A percentile compares a stretch with the other conserved stretches of the same genome.
phyloP scores from a whole-genome alignment of 2,113 vertebrate species.

The Psammodynastes pulverulentus region DNA sequence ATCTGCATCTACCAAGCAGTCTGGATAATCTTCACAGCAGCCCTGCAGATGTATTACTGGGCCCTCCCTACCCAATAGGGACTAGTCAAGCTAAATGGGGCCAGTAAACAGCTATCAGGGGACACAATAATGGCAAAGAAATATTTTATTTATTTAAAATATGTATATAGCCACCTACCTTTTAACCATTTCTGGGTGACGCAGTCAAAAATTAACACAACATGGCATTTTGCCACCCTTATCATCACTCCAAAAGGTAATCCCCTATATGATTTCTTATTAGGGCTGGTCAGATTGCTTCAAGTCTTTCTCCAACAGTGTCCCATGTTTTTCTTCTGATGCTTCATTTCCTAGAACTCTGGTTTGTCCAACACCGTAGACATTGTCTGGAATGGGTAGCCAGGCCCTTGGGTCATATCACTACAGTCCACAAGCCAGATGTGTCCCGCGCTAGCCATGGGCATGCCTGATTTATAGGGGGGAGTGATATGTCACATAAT shows the following conservation, averaged over 20 bases:
- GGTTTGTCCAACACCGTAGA: no score
- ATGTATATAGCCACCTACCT: no score
- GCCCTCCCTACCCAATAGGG: not conserved
- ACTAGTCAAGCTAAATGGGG: not conserved
- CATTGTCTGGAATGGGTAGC: no score
- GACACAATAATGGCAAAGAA: not conserved
- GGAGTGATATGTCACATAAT: no score
- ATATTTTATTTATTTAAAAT: not conserved
- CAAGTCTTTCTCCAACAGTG: not conserved
- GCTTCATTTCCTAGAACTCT: not conserved
- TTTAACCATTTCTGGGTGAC: no score
- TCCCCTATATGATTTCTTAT: not conserved
- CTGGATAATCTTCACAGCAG: not conserved
- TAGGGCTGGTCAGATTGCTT: not conserved
- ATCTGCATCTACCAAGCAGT: not conserved
- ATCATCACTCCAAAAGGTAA: not conserved
- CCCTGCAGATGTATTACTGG: not conserved
- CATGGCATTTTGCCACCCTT: not conserved
- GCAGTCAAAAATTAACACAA: no score
- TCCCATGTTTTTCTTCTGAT: not conserved
- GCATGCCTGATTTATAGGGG: no score
- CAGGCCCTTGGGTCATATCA: no score
- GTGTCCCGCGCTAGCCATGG: no score
- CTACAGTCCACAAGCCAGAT: no score
- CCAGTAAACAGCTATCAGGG: not conserved